phyloP scores from a whole-genome alignment of 2,888 invertebrate genomes.

The Plebejus melissa region DNA sequence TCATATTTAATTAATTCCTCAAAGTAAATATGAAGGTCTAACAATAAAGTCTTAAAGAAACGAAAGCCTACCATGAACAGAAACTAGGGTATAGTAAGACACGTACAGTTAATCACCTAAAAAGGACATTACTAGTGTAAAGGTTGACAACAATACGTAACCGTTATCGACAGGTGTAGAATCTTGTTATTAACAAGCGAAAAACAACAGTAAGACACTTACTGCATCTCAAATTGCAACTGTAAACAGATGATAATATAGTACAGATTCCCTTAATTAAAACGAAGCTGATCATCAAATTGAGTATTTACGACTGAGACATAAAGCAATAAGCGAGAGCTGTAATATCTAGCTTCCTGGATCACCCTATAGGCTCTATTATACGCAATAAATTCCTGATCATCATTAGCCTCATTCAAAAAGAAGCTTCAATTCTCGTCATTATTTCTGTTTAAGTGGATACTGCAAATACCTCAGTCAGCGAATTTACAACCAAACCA shows the following conservation, averaged over 20 bases:
- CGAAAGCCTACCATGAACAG: neutral
- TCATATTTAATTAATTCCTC: neutral
- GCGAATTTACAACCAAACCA: neutral
- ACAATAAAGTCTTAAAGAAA: neutral
- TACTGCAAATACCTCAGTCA: neutral
- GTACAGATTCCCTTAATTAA: conserved; percentile 19
- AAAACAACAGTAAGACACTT: neutral
- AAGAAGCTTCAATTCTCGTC: neutral
- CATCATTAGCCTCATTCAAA: neutral
- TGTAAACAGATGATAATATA: conserved; percentile 11
- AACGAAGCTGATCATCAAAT: conserved; percentile 1
- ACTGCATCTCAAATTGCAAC: conserved; percentile 18
- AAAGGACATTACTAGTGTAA: conserved; percentile 4
- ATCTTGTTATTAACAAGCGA: conserved; percentile 17
- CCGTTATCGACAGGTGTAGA: conserved; percentile 17
- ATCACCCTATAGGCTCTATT: neutral
- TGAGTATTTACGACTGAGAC: conserved; percentile 18
- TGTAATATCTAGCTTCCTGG: conserved; percentile 1
- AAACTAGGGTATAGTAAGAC: conserved; percentile 3
- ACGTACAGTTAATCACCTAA: neutral
- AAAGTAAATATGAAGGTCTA: neutral
- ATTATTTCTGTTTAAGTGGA: neutral
- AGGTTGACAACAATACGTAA: conserved; percentile 22
- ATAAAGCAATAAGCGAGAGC: neutral
- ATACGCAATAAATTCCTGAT: neutral